Conservation (phyloP, 2,888 invertebrate species). For the Lamellibrachia satsuma region DNA sequence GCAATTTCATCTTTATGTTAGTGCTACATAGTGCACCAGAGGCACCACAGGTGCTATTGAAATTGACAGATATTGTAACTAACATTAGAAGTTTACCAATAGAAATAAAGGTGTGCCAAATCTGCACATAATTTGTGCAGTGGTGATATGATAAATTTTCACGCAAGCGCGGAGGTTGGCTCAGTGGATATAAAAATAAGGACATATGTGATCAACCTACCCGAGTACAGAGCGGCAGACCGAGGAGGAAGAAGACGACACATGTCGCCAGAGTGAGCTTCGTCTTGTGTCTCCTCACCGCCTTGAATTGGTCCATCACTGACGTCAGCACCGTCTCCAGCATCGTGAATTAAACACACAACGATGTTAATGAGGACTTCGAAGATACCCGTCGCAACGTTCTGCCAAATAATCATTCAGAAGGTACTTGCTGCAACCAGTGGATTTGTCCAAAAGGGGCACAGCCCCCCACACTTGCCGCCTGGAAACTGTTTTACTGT, state of each 20-base stretch:
- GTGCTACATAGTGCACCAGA: too few relatives aligned
- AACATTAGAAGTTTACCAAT: too few relatives aligned
- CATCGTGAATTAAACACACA: slow-evolving; percentile 59
- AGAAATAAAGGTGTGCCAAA: too few relatives aligned
- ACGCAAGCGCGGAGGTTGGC: too few relatives aligned
- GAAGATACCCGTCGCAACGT: background rate
- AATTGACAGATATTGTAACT: too few relatives aligned
- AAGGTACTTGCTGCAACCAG: too few relatives aligned
- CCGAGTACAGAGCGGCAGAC: slow-evolving; percentile 58
- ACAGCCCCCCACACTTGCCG: background rate
- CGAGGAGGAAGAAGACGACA: slow-evolving; percentile 56
- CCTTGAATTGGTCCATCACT: slow-evolving; percentile 58
- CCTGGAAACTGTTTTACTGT: background rate
- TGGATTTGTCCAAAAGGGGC: background rate
- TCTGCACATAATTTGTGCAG: too few relatives aligned
- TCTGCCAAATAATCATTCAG: background rate
- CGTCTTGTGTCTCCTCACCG: slow-evolving; percentile 64
- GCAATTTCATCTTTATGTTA: too few relatives aligned
- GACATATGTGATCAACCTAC: slow-evolving; percentile 45
- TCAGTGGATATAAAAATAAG: too few relatives aligned
- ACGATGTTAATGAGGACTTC: background rate
- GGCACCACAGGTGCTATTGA: too few relatives aligned
- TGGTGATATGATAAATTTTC: too few relatives aligned
- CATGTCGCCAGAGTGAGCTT: slow-evolving; percentile 53
- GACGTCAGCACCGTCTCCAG: slow-evolving; percentile 64